These are phyloP conservation scores for Grammomys surdaster DNA, from an alignment of 2,113 vertebrate species.

Conservation along the genomic window DNA sequence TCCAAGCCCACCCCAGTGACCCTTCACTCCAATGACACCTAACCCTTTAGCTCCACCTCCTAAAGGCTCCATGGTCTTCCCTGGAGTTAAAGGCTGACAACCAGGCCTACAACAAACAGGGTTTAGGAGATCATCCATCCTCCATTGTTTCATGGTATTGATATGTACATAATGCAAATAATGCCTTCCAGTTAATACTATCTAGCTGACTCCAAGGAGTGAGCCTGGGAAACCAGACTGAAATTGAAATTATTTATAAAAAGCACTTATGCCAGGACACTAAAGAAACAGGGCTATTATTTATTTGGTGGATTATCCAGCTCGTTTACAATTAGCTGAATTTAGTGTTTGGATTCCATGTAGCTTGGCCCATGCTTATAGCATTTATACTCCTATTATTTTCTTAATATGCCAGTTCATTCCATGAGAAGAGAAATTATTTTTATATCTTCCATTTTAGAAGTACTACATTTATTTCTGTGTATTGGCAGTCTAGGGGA, in stretches of 20 bases:
- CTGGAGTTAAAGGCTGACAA: not conserved
- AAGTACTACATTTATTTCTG: not conserved
- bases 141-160: not conserved
- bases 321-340: not conserved
- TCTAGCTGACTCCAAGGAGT: not conserved
- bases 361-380: not conserved
- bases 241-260: not conserved
- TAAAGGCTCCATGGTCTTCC: not conserved
- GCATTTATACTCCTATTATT: not conserved
- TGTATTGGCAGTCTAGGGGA: too few relatives aligned
- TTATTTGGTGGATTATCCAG: not conserved
- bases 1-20: not conserved
- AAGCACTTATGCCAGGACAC: not conserved
- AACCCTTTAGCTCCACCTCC: not conserved
- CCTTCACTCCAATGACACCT: too few relatives aligned
- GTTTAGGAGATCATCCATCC: not conserved
- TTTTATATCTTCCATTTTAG: not conserved
- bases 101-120: not conserved
- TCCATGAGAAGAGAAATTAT: not conserved
- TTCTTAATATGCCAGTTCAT: not conserved
- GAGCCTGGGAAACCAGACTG: not conserved
- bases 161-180: not conserved
- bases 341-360: not conserved
- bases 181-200: too few relatives aligned
- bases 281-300: too few relatives aligned